Base-by-base conservation (phyloP, 2,888 invertebrate species). In the Cetonia aurata region DNA sequence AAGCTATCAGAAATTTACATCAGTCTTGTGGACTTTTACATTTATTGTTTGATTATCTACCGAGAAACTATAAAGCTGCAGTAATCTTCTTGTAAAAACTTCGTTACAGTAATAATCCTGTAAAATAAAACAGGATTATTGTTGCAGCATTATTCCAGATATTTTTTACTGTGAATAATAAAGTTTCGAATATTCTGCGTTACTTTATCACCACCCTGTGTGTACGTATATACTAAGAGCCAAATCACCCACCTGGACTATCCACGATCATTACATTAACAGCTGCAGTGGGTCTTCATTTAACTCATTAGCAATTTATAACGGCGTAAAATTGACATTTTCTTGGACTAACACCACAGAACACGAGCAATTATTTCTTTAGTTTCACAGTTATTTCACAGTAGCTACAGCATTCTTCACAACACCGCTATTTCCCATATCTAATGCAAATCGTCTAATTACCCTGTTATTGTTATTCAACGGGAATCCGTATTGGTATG, bases 251-350 rank as follows among this genome's bases (percentile, higher is more conserved):
- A 75, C 75, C 75, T 72, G 72, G 67, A 71, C 70, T 71, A 68
- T 75, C 75, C 69, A 75, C 72, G 70, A 75, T 68, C 75, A 75
- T 75, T 71, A 73, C 75, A 75, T 71, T 33, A 67, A 17, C 25
- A 15, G 57, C 19, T 19, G 33, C 12, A 25, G 25, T 33, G 17
- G 37, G 46, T 13, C 46, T 46, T 53, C 12, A 44, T 56, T 53
- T 12, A 25, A 46, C 33, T 57, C 37, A 12, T 52, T n/a, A 48
- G 13, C 50, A 65, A 33, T 65, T 41, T 50, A 50, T 50, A 50
- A 25, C 37, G 59, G 25, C 15, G 50, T 17, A 37, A 65, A 52
- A 65, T 65, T 17, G 42, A 42, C 59, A 59, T 59, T 59, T 59
- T 42, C 59, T 42, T 13, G 4, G 19, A 19, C 42, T 9, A 44